Evolutionary conservation across 2,888 invertebrate genomes (phyloP), one percentile per base, ranked within the genome.

Genomic region (Elegia similella): DNA sequence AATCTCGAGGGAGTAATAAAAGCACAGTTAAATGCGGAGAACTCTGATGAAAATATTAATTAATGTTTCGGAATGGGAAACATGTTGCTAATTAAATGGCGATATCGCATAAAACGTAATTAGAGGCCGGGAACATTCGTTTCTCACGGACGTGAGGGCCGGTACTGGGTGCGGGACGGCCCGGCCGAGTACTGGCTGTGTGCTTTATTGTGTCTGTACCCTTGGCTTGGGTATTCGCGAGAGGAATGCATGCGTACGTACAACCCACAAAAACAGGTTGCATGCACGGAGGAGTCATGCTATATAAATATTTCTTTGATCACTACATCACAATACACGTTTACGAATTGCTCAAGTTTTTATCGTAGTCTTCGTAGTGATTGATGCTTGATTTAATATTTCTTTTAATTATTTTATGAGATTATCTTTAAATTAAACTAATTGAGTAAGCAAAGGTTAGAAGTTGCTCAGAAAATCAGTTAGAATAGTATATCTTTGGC

Each of bases 71-170:
- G 84, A 88, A 90, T 89, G 87, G 84, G 82, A 86, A 89, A 88
- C 88, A 88, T 86, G 87, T 89, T 87, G 88, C 90, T 90, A 90
- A 90, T 90, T 88, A 90, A 90, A 90, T 86, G 90, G 86, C 89
- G 86, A 90, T 90, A 89, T 88, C 86, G 87, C 84, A 88, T 89
- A 87, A 88, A 87, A 84, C 86, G 86, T 89, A 90, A 90, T 90
- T 90, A 90, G 88, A 88, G 90, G 85, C 76, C 81, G 82, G 82
- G 82, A 82, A 78, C 85, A 82, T 87, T 85, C 78, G 83, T 86
- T 87, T 89, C 89, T 88, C 90, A 86, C 87, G 86, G 82, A 78
- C 75, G 78, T 82, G 73, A 68, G 70, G 75, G 71, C 70, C 73
- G 68, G 62, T 61, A 61, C 62, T 61, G 59, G 57, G 62, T 56